A percentile compares a stretch with the other conserved stretches of the same genome.
phyloP scores from a whole-genome alignment of 2,888 invertebrate genomes.

The Eristalis tenax region DNA sequence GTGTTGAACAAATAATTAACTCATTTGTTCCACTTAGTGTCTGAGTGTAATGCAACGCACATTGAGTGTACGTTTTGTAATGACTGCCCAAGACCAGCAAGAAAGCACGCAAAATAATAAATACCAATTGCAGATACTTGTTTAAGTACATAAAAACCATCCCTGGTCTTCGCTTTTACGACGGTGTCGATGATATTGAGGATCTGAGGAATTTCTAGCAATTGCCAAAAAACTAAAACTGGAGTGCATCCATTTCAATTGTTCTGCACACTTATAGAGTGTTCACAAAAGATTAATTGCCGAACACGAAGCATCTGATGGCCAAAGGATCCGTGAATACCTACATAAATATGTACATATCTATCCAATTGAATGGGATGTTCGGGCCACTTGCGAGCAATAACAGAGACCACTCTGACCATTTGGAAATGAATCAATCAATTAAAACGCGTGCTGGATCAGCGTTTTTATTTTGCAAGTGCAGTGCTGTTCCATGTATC shows the following conservation, averaged over 20 bases:
- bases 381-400: constrained; percentile 3
- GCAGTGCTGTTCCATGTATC: constrained; percentile 6
- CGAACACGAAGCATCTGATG: neutral
- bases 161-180: neutral
- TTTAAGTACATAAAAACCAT: constrained; percentile 33
- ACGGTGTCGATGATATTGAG: neutral
- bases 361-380: constrained; percentile 8
- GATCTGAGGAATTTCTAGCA: neutral
- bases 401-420: neutral
- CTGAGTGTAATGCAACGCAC: constrained; percentile 37
- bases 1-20: constrained; percentile 50
- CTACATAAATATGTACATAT: constrained; percentile 6
- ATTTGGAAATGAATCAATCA: constrained; percentile 62
- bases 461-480: constrained; percentile 46
- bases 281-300: constrained; percentile 3
- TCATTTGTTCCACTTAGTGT: constrained; percentile 40
- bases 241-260: neutral
- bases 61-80: constrained; percentile 5
- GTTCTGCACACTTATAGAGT: neutral
- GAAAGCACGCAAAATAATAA: constrained; percentile 22
- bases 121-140: constrained; percentile 39
- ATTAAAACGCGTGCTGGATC: constrained; percentile 63
- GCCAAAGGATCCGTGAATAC: neutral
- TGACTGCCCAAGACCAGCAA: neutral
- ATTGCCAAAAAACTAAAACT: neutral